A percentile compares a stretch with the other conserved stretches of the same genome.
Conservation (phyloP, 2,797 vertebrate genomes). For the Philypnodon macrostomus region DNA sequence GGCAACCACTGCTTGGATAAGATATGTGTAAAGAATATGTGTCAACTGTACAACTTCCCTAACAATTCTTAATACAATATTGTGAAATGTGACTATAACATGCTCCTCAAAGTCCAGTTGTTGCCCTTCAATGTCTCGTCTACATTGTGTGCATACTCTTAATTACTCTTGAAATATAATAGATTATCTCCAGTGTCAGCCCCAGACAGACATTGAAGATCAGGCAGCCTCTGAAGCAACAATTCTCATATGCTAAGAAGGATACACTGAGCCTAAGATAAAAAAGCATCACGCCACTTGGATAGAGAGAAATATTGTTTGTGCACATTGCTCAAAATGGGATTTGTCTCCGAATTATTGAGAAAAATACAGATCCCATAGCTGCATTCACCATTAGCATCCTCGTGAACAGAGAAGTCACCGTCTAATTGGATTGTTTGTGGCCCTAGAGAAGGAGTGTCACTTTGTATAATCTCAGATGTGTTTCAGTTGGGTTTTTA, state of each 20-base stretch:
- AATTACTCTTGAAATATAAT: constrained; percentile 24
- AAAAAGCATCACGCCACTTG: constrained; percentile 29
- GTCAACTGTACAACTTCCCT: no score
- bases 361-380: constrained; percentile 22
- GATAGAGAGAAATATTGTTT: neutral
- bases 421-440: constrained; percentile 52
- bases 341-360: constrained; percentile 14
- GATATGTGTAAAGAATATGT: no score
- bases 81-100: neutral
- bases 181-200: constrained; percentile 4
- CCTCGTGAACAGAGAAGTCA: constrained; percentile 24
- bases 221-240: constrained; percentile 14
- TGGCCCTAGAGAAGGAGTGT: constrained; percentile 16
- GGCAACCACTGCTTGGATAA: no score
- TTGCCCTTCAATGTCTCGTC: neutral
- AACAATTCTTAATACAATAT: neutral
- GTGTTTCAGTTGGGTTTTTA: constrained; percentile 31
- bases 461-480: constrained; percentile 32
- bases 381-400: constrained; percentile 17
- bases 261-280: constrained; percentile 20
- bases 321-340: constrained; percentile 26
- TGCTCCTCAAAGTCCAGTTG: neutral
- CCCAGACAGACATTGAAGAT: constrained; percentile 11
- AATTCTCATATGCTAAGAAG: constrained; percentile 12
- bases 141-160: neutral